These are phyloP conservation scores for Condylura cristata DNA, from an alignment of 2,113 vertebrate species.

Conservation along the genomic window DNA sequence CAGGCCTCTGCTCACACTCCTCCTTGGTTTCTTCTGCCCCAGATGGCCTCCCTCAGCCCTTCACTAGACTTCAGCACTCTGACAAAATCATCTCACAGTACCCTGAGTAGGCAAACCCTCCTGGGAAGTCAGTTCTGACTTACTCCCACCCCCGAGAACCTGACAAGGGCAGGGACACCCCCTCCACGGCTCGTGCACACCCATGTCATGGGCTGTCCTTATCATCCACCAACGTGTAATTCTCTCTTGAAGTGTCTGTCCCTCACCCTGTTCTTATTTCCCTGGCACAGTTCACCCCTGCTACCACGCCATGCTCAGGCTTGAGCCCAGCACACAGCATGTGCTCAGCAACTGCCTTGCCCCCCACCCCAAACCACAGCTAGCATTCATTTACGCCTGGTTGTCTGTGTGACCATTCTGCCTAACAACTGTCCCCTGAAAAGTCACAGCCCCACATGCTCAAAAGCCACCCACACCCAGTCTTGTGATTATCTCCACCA, in stretches of 20 bases:
- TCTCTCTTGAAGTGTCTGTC: constrained; percentile 24
- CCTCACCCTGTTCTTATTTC: neutral
- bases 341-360: constrained; percentile 13
- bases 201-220: neutral
- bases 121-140: constrained; percentile 31
- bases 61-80: neutral
- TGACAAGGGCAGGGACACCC: neutral
- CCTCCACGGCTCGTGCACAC: neutral
- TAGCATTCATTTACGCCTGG: neutral
- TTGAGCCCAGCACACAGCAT: neutral
- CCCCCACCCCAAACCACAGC: neutral
- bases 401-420: constrained; percentile 17
- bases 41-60: neutral
- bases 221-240: neutral
- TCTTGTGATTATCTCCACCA: constrained; percentile 40
- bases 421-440: constrained; percentile 17
- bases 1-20: neutral
- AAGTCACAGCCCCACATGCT: constrained; percentile 12
- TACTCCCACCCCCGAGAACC: neutral
- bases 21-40: constrained; percentile 43
- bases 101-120: neutral
- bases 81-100: neutral
- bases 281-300: neutral
- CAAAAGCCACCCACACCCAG: constrained; percentile 45
- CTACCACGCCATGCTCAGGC: neutral